Evolutionary conservation across 2,888 invertebrate species (phyloP).

Genomic region (Trachelus stipa): DNA sequence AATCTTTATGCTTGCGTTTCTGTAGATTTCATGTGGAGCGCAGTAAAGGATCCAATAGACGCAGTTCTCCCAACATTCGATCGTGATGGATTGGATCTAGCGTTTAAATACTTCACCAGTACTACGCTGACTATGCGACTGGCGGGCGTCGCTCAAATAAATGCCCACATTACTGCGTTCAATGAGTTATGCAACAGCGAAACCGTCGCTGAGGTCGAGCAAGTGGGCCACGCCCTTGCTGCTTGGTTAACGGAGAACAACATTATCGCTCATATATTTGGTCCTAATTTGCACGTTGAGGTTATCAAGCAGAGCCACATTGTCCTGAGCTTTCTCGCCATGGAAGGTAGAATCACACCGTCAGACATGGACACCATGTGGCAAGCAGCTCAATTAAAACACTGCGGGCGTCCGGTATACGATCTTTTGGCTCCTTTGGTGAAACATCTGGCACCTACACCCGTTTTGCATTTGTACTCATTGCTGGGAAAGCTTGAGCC

Average conservation of each 20-base stretch:
- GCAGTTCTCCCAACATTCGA: slow-evolving; percentile 85
- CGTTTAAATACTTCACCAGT: slow-evolving; percentile 97
- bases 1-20: slow-evolving; percentile 11
- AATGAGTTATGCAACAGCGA: slow-evolving; percentile 93
- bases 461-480: slow-evolving; percentile 88
- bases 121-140: slow-evolving; percentile 93
- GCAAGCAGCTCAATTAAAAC: slow-evolving; percentile 95
- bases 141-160: slow-evolving; percentile 94
- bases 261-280: slow-evolving; percentile 94
- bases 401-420: slow-evolving; percentile 93
- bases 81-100: slow-evolving; percentile 87
- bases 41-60: slow-evolving; percentile 91
- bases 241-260: slow-evolving; percentile 90
- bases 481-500: slow-evolving; percentile 89
- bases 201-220: slow-evolving; percentile 85
- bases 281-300: slow-evolving; percentile 97
- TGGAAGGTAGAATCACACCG: slow-evolving; percentile 89
- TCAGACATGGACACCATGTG: slow-evolving; percentile 94
- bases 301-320: slow-evolving; percentile 96
- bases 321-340: slow-evolving; percentile 90
- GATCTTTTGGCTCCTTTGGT: slow-evolving; percentile 91
- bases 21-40: slow-evolving; percentile 94
- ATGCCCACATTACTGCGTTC: slow-evolving; percentile 91
- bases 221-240: slow-evolving; percentile 85
- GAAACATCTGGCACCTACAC: slow-evolving; percentile 88